Percentiles rank a stretch among this genome's conserved stretches.
phyloP scores from a whole-genome alignment of 2,113 vertebrate genomes.

The Oryzias curvinotus region DNA sequence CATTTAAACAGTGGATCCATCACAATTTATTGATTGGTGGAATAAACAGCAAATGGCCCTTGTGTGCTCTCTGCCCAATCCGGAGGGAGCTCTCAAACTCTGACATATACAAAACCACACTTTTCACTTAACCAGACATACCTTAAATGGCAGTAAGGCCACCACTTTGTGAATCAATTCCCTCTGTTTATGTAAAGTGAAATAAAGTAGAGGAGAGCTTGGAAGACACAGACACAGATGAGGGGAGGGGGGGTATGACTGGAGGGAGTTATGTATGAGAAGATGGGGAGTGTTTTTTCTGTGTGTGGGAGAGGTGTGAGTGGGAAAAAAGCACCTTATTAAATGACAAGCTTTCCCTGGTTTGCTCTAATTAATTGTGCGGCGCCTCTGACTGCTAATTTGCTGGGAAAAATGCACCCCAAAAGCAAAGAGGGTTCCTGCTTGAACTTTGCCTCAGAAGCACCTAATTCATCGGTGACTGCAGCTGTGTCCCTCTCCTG shows the following conservation, averaged over 20 bases:
- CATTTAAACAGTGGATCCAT: slow-evolving; percentile 50
- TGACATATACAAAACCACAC: slow-evolving; percentile 71
- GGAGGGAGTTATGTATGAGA: slow-evolving; percentile 38
- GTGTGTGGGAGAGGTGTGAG: slow-evolving; percentile 54
- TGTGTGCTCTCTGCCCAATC: slow-evolving; percentile 79
- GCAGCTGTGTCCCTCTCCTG: slow-evolving; percentile 85
- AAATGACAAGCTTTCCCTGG: slow-evolving; percentile 95
- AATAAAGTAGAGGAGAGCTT: slow-evolving; percentile 70
- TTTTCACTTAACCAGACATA: slow-evolving; percentile 90
- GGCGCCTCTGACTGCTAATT: slow-evolving; percentile 90
- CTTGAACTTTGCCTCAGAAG: slow-evolving; percentile 91
- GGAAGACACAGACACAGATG: slow-evolving; percentile 49
- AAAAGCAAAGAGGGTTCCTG: slow-evolving; percentile 80
- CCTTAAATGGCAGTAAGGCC: slow-evolving; percentile 91
- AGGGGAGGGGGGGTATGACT: slow-evolving; percentile 71
- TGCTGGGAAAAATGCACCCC: slow-evolving; percentile 87
- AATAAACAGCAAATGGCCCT: slow-evolving; percentile 74
- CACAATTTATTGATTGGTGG: slow-evolving; percentile 75
- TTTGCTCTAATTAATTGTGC: slow-evolving; percentile 94
- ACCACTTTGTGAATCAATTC: slow-evolving; percentile 93
- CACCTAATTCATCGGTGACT: slow-evolving; percentile 87
- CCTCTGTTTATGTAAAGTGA: slow-evolving; percentile 89
- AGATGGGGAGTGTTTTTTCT: slow-evolving; percentile 55
- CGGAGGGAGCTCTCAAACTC: slow-evolving; percentile 75
- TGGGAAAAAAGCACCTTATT: slow-evolving; percentile 81